Percentiles rank a stretch among this genome's conserved stretches.
Conservation (phyloP, 2,888 invertebrate genomes). For the Drosophila melanosoma region DNA sequence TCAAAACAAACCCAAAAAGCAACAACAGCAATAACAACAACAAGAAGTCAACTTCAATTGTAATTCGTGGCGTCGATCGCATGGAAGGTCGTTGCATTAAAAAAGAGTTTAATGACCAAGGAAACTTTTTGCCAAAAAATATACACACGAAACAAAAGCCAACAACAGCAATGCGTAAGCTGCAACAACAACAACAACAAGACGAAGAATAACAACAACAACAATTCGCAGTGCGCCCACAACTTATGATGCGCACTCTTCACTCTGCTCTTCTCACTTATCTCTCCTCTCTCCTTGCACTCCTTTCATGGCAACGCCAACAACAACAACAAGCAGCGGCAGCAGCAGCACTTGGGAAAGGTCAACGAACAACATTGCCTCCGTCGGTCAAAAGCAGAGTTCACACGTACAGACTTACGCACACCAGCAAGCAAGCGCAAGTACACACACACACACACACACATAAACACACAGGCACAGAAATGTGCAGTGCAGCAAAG, state of each 20-base stretch:
- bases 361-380: slow-evolving; percentile 80
- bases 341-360: slow-evolving; percentile 73
- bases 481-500: slow-evolving; percentile 48
- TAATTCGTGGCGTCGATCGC: slow-evolving; percentile 69
- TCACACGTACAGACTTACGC: slow-evolving; percentile 65
- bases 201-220: slow-evolving; percentile 14
- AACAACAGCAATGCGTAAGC: slow-evolving; percentile 32
- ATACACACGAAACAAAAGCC: slow-evolving; percentile 66
- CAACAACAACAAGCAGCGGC: slow-evolving; percentile 11
- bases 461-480: slow-evolving; percentile 26
- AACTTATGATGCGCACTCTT: slow-evolving; percentile 54
- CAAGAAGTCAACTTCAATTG: slow-evolving; percentile 58
- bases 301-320: slow-evolving; percentile 73
- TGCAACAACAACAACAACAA: slow-evolving; percentile 30
- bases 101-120: slow-evolving; percentile 77
- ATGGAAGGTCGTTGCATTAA: slow-evolving; percentile 77
- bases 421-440: slow-evolving; percentile 17
- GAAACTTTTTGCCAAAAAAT: slow-evolving; percentile 68
- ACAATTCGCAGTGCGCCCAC: slow-evolving; percentile 35
- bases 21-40: slow-evolving; percentile 12
- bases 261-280: slow-evolving; percentile 6
- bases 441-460: slow-evolving; percentile 45
- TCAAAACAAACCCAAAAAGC: slow-evolving; percentile 23
- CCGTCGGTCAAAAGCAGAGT: slow-evolving; percentile 80
- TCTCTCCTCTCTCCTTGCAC: slow-evolving; percentile 28